Evolutionary conservation across 2,113 vertebrate species (phyloP).

Genomic region (Leptodactylus fuscus): DNA sequence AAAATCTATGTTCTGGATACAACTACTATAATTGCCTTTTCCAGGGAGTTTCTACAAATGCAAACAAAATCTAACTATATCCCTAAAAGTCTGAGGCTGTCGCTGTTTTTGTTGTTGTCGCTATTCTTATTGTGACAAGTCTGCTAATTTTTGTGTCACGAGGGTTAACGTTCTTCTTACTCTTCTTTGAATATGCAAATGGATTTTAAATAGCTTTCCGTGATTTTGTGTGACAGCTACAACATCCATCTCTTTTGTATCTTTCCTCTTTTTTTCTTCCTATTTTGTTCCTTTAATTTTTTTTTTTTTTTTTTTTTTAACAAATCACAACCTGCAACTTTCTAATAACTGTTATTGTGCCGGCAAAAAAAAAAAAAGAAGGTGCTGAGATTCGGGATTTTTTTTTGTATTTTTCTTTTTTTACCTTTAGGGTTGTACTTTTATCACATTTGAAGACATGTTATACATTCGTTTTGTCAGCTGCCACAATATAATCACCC

Average conservation of each 20-base stretch:
- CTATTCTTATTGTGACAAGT: no score
- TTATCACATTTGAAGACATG: neutral
- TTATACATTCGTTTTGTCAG: conserved; percentile 32
- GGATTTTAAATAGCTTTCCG: neutral
- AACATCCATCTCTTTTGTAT: neutral
- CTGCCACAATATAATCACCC: conserved; percentile 27
- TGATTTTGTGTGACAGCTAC: neutral
- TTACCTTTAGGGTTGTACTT: neutral
- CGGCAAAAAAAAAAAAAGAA: no score
- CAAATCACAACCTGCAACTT: neutral
- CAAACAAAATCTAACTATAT: no score
- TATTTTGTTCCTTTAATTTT: conserved; percentile 7
- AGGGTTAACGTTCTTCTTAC: neutral
- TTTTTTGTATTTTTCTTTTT: neutral
- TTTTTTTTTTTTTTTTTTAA: no score
- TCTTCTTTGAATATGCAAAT: neutral
- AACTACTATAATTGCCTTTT: no score
- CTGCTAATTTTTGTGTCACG: neutral
- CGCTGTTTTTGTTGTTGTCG: no score
- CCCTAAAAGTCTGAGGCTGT: no score
- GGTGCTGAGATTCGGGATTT: neutral
- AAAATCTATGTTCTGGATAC: neutral
- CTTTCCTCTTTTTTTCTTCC: neutral
- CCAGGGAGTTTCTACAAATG: no score
- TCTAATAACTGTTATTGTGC: conserved; percentile 38